Base-by-base conservation (phyloP, 2,113 vertebrate species). In the Phylloscopus whistleri region DNA sequence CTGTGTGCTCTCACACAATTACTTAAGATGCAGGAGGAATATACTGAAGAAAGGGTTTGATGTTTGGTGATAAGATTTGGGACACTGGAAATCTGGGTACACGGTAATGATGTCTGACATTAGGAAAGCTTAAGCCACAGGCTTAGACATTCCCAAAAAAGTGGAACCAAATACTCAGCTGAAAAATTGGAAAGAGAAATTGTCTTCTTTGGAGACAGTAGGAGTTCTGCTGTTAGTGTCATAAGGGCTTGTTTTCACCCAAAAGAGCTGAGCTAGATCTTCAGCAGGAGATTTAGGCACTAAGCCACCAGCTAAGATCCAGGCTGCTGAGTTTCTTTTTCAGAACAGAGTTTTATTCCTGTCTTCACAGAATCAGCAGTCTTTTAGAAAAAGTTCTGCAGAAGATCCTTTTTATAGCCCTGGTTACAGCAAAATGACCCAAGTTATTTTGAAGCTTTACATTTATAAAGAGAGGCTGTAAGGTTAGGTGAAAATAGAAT, bases 361-460 rank as follows among this genome's bases (percentile, higher is more conserved):
- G 48, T 93, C 91, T 93, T 91, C 75, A 89, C 69, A 78, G 55
- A 66, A 52, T 93, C 72, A 88, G 85, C 82, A 69, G n/a, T 67
- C 55, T 83, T 84, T 90, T 28, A 74, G 68, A 74, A 74, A 63
- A 95, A 81, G 56, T 67, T 94, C 76, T 75, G 30, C 41, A 33
- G 52, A 77, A 89, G 56, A 41, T 86, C 49, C 72, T 76, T 84
- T 93, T 91, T 93, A 90, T 80, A 88, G 67, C 27, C 48, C 31
- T 78, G 41, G 72, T 49, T 90, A 77, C 48, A 86, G 55, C 55
- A 93, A 63, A 93, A 63, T 84, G 72, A 69, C 88, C 68, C 48
- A 63, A 74, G 75, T 67, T 69, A 44, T 78, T 94, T 35, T 1
- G 4, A 89, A 82, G 53, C 78, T 82, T 80, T 85, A 6, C 67